Base-by-base conservation (phyloP, 1,140 invertebrate species). In the Leptonema lineaticorne region DNA sequence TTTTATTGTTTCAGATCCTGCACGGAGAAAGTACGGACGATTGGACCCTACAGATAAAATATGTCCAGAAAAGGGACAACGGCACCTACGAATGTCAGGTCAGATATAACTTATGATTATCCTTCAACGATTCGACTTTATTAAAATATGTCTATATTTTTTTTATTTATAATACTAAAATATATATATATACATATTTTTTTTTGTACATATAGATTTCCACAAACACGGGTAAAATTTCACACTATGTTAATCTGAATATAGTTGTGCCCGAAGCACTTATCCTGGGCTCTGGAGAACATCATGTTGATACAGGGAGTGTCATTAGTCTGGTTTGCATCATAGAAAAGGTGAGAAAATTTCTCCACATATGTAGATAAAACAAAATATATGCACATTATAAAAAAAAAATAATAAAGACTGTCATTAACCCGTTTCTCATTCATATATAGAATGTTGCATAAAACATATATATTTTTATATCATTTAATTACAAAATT, bases 61-160 rank as follows among this genome's bases (percentile, higher is more conserved):
- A 93, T 79, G 93, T 96, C 67, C 90, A 94, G 78, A 91, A 91
- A 74, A 85, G 91, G 76, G 94, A 97, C 83, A 93, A 94, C 75
- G 95, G 95, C 64, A 93, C 93, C 48, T 97, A 97, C 81, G 94
- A 96, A 79, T 97, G 95, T 82, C 94, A 97, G 89, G 93, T 96
- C 84, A 89, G 83, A 41, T 6, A n/a, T 28, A 24, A 22, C 16
- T 18, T 20, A 18, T 53, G 2, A 53, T 24, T 53, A 14, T 53
- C 11, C 27, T 53, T 53, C 20, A 4, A 2, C 5, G 20, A 22
- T 24, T 26, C 5, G 22, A 11, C 20, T 53, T 48, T 9, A 53
- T 1, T 53, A 45, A 45, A 45, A n/a, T 45, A n/a, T n/a, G n/a
- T n/a, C n/a, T 67, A 71, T 20, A 69, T 68, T 82, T 83, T 16